Evolutionary conservation across 2,797 vertebrate species (phyloP), one percentile per base, ranked within the genome.

Genomic region (Danio kyathit): DNA sequence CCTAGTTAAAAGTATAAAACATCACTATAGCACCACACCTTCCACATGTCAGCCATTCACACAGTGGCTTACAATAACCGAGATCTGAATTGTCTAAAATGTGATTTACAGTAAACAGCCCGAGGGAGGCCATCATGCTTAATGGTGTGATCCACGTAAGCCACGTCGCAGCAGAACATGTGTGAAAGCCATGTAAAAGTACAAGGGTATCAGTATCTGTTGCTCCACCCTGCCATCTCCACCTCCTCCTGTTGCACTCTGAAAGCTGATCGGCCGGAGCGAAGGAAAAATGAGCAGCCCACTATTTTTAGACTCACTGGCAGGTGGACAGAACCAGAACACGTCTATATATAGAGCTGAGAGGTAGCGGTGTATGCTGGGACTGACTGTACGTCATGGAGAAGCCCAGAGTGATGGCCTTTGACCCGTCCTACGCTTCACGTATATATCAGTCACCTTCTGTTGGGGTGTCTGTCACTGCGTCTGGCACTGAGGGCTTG

Each of bases 291-390:
- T 86, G 88, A 89, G 88, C 78, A 63, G 77, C 63, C 19, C 77
- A 86, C 88, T 94, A 94, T 92, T 92, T 94, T 91, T 94, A 93
- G 89, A 84, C 6, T 29, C 81, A 65, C 83, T 76, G 85, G 87
- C 87, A 88, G 89, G 84, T 88, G 88, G 87, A 90, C 89, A 88
- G 87, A 87, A 83, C 86, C 88, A 69, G 64, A 75, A 72, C 64
- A 64, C 43, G 1, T 74, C 91, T 94, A 93, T 89, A 93, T 91
- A 90, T 93, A 94, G 93, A 63, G 79, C 80, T 46, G 84, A 74
- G 16, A 63, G 46, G 66, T 76, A 41, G 67, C n/a, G 10, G 46
- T 29, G 66, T 60, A 54, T 63, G 59, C 77, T 72, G 75, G 70
- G 80, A 83, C 41, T 51, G 74, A 83, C 41, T 51, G 73, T 81